Evolutionary conservation across 2,888 invertebrate species (phyloP).

Genomic region (Drepanosiphum platanoidis): DNA sequence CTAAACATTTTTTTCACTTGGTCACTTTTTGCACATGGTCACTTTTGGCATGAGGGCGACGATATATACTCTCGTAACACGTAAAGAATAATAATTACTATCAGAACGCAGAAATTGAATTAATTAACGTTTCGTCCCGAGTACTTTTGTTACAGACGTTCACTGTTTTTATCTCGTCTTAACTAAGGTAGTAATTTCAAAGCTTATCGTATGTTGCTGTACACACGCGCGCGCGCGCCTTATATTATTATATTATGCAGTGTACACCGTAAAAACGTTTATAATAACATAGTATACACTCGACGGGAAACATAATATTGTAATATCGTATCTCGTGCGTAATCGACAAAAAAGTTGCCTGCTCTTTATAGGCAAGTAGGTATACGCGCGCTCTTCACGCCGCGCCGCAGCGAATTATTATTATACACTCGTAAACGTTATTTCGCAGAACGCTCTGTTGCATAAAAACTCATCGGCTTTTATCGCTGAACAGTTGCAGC

Average conservation of each 20-base stretch:
- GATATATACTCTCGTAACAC: no score
- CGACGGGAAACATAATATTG: background rate
- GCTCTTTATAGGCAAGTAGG: no score
- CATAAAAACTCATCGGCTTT: background rate
- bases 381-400: background rate
- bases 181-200: background rate
- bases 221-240: background rate
- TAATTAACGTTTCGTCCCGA: background rate
- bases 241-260: background rate
- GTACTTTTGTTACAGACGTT: background rate
- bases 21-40: no score
- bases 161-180: background rate
- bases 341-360: slow-evolving; percentile 1
- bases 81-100: no score
- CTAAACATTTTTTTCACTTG: no score
- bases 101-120: background rate
- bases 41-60: no score
- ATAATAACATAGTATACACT: no score
- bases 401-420: no score
- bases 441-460: background rate
- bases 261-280: no score
- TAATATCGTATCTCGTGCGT: no score
- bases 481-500: background rate
- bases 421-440: background rate
- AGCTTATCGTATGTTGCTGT: no score